phyloP scores from a whole-genome alignment of 2,113 vertebrate genomes.

The Piprites chloris region DNA sequence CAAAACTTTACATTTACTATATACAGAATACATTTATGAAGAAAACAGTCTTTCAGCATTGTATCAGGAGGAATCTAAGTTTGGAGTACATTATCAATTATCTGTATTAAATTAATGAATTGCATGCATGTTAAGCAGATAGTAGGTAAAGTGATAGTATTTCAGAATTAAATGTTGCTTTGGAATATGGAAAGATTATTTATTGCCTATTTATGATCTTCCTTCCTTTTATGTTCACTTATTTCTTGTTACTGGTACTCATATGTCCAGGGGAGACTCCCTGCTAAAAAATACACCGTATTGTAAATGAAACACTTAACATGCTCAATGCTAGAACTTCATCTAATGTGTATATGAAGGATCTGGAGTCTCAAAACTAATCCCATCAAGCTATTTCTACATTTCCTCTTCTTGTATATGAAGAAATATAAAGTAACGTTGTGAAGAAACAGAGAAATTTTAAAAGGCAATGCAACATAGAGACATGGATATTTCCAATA shows the following conservation, averaged over 20 bases:
- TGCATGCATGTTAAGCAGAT: not conserved
- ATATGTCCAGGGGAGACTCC: not conserved
- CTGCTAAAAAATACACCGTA: not conserved
- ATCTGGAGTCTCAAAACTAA: not conserved
- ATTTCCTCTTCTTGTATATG: not conserved
- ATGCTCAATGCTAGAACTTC: not conserved
- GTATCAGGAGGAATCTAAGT: not conserved
- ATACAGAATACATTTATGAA: not conserved
- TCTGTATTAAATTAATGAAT: not conserved
- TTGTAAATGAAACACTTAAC: not conserved
- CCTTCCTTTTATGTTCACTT: conserved; percentile 11
- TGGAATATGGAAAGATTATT: not conserved
- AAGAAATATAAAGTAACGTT: not conserved
- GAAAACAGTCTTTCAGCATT: not conserved
- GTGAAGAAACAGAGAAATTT: not conserved
- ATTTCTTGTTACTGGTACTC: not conserved
- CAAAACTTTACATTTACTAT: not conserved
- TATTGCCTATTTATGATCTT: not conserved
- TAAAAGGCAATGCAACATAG: not conserved
- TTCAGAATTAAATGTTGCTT: not conserved
- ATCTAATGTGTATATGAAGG: not conserved
- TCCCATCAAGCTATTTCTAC: not conserved
- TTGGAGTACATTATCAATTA: not conserved
- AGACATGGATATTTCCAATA: not conserved
- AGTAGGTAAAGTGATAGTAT: not conserved